These are phyloP conservation scores for Eurosta solidaginis DNA, from an alignment of 1,140 invertebrate genomes.

Conservation along the genomic window DNA sequence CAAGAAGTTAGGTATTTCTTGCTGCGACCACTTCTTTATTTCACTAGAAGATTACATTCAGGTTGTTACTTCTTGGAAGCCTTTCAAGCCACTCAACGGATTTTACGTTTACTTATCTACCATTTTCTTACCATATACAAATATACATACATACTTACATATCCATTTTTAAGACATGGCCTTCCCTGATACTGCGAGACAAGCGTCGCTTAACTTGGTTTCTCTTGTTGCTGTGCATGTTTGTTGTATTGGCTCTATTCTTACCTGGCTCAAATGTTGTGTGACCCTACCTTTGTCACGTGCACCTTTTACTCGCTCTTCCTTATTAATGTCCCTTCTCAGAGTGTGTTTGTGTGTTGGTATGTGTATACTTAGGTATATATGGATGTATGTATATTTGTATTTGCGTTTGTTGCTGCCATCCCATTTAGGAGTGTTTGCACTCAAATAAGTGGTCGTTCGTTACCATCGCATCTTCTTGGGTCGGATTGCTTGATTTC, in stretches of 20 bases:
- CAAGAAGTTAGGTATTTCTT: too few relatives aligned
- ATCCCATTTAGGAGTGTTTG: too few relatives aligned
- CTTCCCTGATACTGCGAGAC: not conserved
- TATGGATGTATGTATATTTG: not conserved
- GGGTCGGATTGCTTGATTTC: conserved; percentile 14
- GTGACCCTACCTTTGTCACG: too few relatives aligned
- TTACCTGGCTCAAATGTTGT: too few relatives aligned
- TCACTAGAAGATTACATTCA: too few relatives aligned
- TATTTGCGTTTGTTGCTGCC: too few relatives aligned
- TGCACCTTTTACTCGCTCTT: too few relatives aligned
- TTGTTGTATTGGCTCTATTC: not conserved
- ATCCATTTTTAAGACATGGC: not conserved
- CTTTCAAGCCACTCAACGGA: conserved; percentile 45
- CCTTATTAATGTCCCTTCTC: too few relatives aligned
- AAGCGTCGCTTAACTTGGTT: not conserved
- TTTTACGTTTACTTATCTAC: conserved; percentile 10
- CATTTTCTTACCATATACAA: not conserved
- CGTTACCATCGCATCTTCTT: not conserved
- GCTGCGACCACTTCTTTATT: too few relatives aligned
- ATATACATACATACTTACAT: too few relatives aligned
- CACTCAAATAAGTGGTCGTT: not conserved
- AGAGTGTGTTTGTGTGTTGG: too few relatives aligned
- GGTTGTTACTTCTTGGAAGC: conserved; percentile 53
- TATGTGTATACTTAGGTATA: not conserved
- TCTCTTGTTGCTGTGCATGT: not conserved